Evolutionary conservation across 2,888 invertebrate species (phyloP), one percentile per base, ranked within the genome.

Genomic region (Epistrophe grossulariae): DNA sequence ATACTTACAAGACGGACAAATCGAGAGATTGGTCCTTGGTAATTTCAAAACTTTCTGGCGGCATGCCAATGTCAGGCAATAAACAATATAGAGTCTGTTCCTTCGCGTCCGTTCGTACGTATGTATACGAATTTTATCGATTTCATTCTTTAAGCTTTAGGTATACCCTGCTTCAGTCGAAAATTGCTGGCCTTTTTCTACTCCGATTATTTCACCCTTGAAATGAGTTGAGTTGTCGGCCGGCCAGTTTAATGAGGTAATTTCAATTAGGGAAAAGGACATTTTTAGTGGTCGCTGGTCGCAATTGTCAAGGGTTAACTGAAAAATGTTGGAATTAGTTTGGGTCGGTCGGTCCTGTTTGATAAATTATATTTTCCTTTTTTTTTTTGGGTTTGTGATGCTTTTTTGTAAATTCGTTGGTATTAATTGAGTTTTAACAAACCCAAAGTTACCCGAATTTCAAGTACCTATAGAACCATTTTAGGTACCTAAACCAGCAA

Each of bases 181-280:
- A n/a, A 74, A 82, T 71, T 74, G 57, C 81, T 72, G 71, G 78
- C 74, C 83, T 79, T 55, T 87, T 87, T 83, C 72, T 76, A 79
- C 64, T 72, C 68, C 76, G 70, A 79, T 87, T 83, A 79, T 76
- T 79, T 87, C 79, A 76, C 83, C 87, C 87, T 87, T 87, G 87
- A 87, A 87, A 83, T 83, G 66, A 83, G 83, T 83, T 74, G 83
- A 87, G 83, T 87, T 79, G 79, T 72, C 83, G 35, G 35, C 35
- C 35, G 7, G 5, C 31, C 31, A 76, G 83, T 83, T 87, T 87
- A 87, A 87, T 87, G 87, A 87, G 87, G 87, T 87, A 87, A 87
- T 87, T 87, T 87, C 87, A 87, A 87, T 87, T 87, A 87, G 79
- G 79, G 79, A 70, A 70, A 76, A 76, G 87, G 83, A 87, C 87